A percentile compares a stretch with the other conserved stretches of the same genome.
Evolutionary conservation across 2,888 invertebrate species (phyloP).

Genomic region (Caradrina clavipalpis): DNA sequence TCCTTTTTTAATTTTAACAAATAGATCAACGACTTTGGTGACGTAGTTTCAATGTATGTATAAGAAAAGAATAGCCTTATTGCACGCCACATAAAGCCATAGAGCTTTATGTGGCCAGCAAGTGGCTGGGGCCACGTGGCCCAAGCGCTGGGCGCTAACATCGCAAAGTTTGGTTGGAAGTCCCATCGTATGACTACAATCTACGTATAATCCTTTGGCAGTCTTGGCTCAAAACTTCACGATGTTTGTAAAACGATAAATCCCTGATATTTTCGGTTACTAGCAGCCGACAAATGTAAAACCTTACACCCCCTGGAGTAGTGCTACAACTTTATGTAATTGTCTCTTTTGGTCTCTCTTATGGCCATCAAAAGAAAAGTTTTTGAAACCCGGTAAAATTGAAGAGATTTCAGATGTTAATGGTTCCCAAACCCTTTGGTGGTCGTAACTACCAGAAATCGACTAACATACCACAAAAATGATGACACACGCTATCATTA

Average conservation of each 20-base stretch:
- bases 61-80: neutral
- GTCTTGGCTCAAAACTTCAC: too few relatives aligned
- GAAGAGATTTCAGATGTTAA: neutral
- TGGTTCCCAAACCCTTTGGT: neutral
- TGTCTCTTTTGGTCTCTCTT: neutral
- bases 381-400: neutral
- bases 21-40: neutral
- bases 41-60: neutral
- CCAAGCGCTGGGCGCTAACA: too few relatives aligned
- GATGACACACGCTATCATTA: conserved; percentile 20
- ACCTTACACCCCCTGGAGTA: too few relatives aligned
- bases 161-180: neutral
- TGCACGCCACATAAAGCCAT: neutral
- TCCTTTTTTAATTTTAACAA: neutral
- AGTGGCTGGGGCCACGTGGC: neutral
- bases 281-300: too few relatives aligned
- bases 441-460: neutral
- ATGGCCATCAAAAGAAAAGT: neutral
- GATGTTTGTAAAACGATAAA: too few relatives aligned
- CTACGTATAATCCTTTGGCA: too few relatives aligned
- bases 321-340: neutral
- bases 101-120: too few relatives aligned
- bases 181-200: neutral
- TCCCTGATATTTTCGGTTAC: neutral
- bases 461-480: conserved; percentile 6